Evolutionary conservation across 2,113 vertebrate species (phyloP).

Genomic region (Tetrax tetrax): DNA sequence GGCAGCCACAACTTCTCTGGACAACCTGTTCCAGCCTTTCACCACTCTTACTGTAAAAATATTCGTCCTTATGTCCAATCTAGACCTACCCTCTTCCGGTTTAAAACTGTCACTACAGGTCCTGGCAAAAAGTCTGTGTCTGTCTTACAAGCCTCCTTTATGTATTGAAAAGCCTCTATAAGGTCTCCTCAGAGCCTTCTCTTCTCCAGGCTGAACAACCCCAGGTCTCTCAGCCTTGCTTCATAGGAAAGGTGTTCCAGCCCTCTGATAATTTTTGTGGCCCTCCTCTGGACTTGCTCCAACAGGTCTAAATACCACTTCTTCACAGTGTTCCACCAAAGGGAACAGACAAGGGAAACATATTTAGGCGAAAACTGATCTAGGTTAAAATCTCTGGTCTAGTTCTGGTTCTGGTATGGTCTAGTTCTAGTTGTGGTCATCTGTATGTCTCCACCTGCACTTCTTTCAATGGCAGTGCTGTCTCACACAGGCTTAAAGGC

Average conservation of each 20-base stretch:
- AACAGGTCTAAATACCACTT: background rate
- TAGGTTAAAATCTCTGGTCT: background rate
- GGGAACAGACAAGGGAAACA: background rate
- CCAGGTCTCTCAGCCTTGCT: background rate
- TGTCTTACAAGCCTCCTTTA: background rate
- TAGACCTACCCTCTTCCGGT: background rate
- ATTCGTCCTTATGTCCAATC: background rate
- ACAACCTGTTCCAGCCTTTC: background rate
- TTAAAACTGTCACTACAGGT: background rate
- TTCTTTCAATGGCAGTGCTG: background rate
- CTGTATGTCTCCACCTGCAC: background rate
- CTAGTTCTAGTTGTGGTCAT: no score
- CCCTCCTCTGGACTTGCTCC: background rate
- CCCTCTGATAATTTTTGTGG: background rate
- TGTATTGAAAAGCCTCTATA: background rate
- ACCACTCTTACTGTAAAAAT: rapidly evolving
- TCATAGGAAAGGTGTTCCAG: background rate
- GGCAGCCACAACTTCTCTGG: background rate
- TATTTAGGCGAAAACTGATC: background rate
- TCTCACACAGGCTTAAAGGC: background rate
- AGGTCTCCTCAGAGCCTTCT: background rate
- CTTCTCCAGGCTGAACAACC: background rate
- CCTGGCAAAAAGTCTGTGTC: background rate
- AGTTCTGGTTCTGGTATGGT: no score
- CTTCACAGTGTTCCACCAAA: background rate